Evolutionary conservation across 2,113 vertebrate species (phyloP), one percentile per base, ranked within the genome.

Genomic region (Myanophis thanlyinensis): DNA sequence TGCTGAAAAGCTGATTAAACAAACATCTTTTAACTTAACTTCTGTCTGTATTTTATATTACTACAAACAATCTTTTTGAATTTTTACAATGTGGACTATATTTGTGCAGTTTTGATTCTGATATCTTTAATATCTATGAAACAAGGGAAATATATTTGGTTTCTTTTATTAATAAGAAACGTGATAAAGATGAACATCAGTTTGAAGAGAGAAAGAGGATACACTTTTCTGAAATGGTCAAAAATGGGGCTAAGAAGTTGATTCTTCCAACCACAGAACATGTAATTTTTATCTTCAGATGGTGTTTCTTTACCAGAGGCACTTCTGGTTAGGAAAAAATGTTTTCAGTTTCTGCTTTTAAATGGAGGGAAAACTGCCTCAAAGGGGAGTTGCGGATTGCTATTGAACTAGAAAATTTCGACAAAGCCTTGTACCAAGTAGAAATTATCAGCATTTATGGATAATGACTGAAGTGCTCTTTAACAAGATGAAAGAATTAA

Each of bases 201-300:
- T 80, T 80, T 80, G 18, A 80, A 44, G 35, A 7, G 6, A 3
- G 73, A 44, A 44, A 80, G n/a, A 44, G 7, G 18, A 80, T 73
- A 73, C 13, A 35, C 35, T 35, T 80, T 44, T 18, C 35, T 80
- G 18, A 20, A 80, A 80, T 44, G 73, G n/a, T 44, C 73, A 22
- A 22, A 80, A 80, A 44, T 40, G n/a, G 15, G 12, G n/a, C 5
- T 40, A 35, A 8, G 67, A 40, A 22, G 35, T 40, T 44, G 18
- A 80, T 80, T 44, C 35, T 80, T 44, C 35, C 35, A 80, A 22
- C 73, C 73, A 22, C 35, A 80, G 18, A 80, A 48, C 59, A 93
- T 93, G 47, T 27, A 15, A 46, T 91, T 93, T 93, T 89, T 94
- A 94, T 95, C 87, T 91, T 85, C 92, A 89, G 25, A 94, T 94